Evolutionary conservation across 2,113 vertebrate genomes (phyloP), one percentile per base, ranked within the genome.

Genomic region (Mus spicilegus): DNA sequence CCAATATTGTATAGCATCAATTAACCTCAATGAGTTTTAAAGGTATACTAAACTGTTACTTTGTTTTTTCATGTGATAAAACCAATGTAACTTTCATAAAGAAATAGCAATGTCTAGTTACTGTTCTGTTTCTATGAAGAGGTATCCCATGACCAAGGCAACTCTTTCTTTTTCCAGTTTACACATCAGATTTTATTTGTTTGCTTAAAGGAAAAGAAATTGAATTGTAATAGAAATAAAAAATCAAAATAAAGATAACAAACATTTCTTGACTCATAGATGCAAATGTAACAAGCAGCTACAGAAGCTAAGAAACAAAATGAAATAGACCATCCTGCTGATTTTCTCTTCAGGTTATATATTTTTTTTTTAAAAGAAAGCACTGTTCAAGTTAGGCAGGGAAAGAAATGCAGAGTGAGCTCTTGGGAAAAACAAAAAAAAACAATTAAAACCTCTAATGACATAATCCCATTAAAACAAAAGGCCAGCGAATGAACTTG

Each of bases 131-230:
- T 20, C 8, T 39, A 10, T 39, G 8, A 73, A 73, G 17, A 20
- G 3, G 19, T 39, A 39, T 17, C 3, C 36, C 16, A 73, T 73
- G 70, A 73, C n/a, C 36, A 39, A 73, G 36, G 70, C 2, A 73
- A 36, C 36, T 20, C 42, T 42, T 42, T 42, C 3, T 42, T 42
- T 94, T 93, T 93, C 78, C 84, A 69, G 56, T 78, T 95, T 90
- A 86, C 49, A 88, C 46, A 92, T 94, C 58, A 95, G 73, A 84
- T 87, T 75, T 91, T 93, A 94, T 39, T 82, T 22, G 10, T 56
- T 42, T 89, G 14, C 7, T 86, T 96, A 77, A 96, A 84, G 42
- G 26, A 87, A 95, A 97, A 80, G 26, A 30, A 96, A 91, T 61
- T 17, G 42, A 92, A 91, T 61, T 63, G 84, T 33, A 33, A 84